Evolutionary conservation across 2,113 vertebrate genomes (phyloP), one percentile per base, ranked within the genome.

Genomic region (Oriolus oriolus): DNA sequence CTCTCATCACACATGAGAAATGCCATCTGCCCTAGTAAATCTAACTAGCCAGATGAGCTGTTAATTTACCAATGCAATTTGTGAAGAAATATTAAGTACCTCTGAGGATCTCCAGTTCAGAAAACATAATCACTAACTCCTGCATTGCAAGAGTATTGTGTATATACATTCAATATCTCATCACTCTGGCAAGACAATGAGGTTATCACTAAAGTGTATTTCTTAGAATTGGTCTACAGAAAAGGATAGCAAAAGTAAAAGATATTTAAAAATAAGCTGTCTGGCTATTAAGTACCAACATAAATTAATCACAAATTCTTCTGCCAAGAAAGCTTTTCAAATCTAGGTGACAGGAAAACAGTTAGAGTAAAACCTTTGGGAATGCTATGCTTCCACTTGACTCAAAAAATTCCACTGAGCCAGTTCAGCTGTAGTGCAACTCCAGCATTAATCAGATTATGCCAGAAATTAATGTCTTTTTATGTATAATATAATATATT

Each of bases 11-110:
- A 65, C 61, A 88, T 44, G 50, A 0, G 0, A 95, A 89, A 94
- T 64, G 84, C 89, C 96, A 97, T 97, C 95, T 97, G 97, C 74
- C 81, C 68, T 41, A 52, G 82, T 33, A 95, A 89, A 95, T 68
- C 63, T 73, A 93, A 82, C 79, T 44, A 82, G 41, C 65, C 70
- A 75, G 71, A 70, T 83, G 56, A 90, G 90, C 75, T 87, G 54
- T 26, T 95, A 87, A 93, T 90, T 95, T 89, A 87, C 73, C 89
- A 90, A 6, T 33, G 45, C 28, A 92, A 89, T 92, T 76, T 92
- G 61, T 49, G 45, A 86, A 81, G 35, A 95, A 95, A 86, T 90
- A 94, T 52, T 95, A 96, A 85, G 66, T n/a, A 92, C 42, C 63
- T 87, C 59, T 59, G 41, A 87, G 85, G 14, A 83, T 35, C 18